These are phyloP conservation scores for Speoplatyrhinus poulsoni DNA, from an alignment of 2,113 vertebrate genomes.

Conservation along the genomic window DNA sequence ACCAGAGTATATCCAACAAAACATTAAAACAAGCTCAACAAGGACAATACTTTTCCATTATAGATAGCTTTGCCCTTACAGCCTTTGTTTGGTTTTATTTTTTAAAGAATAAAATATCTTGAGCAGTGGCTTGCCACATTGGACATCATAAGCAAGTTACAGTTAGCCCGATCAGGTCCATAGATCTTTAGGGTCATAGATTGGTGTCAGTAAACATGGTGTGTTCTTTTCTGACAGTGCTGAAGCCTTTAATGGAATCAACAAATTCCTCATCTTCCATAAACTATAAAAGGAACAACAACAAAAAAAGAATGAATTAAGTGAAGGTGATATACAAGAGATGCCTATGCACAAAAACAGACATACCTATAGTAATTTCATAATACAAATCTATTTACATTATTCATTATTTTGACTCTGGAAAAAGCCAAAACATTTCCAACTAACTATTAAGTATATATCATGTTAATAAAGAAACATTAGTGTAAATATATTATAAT, in stretches of 20 bases:
- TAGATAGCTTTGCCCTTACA: no score
- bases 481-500: not conserved
- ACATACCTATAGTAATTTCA: not conserved
- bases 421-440: not conserved
- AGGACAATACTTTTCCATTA: no score
- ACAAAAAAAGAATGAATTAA: slow-evolving; percentile 4
- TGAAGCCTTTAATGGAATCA: slow-evolving; percentile 94
- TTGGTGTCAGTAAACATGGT: slow-evolving; percentile 96
- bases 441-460: not conserved
- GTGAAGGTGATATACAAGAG: not conserved
- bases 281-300: slow-evolving; percentile 71
- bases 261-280: slow-evolving; percentile 92
- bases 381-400: not conserved
- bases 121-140: no score
- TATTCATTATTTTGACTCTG: not conserved
- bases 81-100: no score
- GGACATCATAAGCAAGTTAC: no score
- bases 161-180: not conserved
- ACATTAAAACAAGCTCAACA: no score
- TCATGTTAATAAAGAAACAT: not conserved
- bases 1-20: no score
- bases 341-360: not conserved
- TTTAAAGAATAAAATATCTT: no score
- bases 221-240: slow-evolving; percentile 93
- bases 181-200: slow-evolving; percentile 65